Evolutionary conservation across 2,113 vertebrate species (phyloP), one percentile per base, ranked within the genome.

Genomic region (Elanoides forficatus): DNA sequence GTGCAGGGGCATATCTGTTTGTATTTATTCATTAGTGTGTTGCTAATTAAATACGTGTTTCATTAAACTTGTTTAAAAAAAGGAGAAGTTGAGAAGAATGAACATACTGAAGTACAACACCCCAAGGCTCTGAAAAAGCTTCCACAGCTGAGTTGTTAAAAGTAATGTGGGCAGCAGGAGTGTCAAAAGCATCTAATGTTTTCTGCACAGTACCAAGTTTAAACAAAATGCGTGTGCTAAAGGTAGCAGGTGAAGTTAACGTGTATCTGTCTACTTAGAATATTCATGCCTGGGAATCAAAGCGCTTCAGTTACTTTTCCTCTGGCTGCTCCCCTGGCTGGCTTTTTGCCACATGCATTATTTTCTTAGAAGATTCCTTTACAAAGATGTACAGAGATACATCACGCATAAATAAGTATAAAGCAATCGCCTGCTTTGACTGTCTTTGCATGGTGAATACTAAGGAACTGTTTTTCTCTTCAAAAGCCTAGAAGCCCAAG

Each of bases 31-130:
- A 97, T 96, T 97, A 96, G 70, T 5, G 12, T 90, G 93, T 78
- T 95, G 97, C 96, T 98, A 98, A 98, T 98, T 98, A 97, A 98
- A 97, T 97, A 98, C 66, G 93, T 98, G 96, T 98, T 97, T 98
- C 97, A 98, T 98, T 98, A 98, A 98, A 98, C 92, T 96, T 97
- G 95, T 29, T 94, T 96, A 81, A 96, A 97, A 95, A 94, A 70
- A 86, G 60, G 23, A 95, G 90, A 91, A 96, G 90, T 95, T 86
- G 68, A 88, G 76, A 94, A 96, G 95, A 96, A 90, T 29, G 95
- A 98, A 83, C 94, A 94, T 60, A 67, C 60, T 75, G 94, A 96
- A 96, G 96, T 93, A 96, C 96, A 96, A 86, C 81, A 95, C 87
- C 94, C 93, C 63, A 95, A 96, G 91, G 98, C 96, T 97, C 95